Base-by-base conservation (phyloP, 2,888 invertebrate genomes). In the Heteromyza rotundicornis region DNA sequence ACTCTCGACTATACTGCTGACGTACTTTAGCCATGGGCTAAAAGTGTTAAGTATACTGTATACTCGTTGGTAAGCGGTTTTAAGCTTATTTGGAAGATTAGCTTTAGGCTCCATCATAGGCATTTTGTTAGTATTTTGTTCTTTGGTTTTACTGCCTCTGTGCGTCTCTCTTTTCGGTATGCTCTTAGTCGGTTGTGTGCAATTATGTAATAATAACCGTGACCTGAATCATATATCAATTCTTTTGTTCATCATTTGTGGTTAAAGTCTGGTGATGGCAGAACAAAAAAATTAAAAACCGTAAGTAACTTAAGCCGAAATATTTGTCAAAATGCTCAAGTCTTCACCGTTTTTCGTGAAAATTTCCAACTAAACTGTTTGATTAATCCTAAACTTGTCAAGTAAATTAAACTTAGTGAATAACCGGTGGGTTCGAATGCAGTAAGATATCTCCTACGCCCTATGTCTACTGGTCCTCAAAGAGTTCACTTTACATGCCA, bases 171-270 rank as follows among this genome's bases (percentile, higher is more conserved):
- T n/a, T n/a, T n/a, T n/a, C n/a, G n/a, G n/a, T n/a, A n/a, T n/a
- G n/a, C n/a, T n/a, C n/a, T n/a, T n/a, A n/a, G n/a, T n/a, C n/a
- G 56, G 20, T 55, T 23, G 20, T 47, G 40, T 40, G 36, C 47
- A 59, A 59, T 60, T 56, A 63, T 63, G 60, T 62, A 57, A 65
- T n/a, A n/a, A n/a, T 57, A 67, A 66, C 69, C 68, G 60, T 70
- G 71, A 72, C 71, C 71, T 56, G 66, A 69, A 72, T 70, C 69
- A 70, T 65, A 67, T 68, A 61, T 70, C 71, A 70, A 64, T 65
- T 72, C 70, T 70, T 70, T 69, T 70, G 67, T 64, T 60, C 32
- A 8, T 16, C 35, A 27, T 52, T 32, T 57, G 57, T 32, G 47
- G 56, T 56, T 17, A 32, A 35, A 5, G 32, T 32, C 12, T 32